Percentiles rank a stretch among this genome's conserved stretches.
phyloP scores from a whole-genome alignment of 2,113 vertebrate species.

The Parotia lawesii region DNA sequence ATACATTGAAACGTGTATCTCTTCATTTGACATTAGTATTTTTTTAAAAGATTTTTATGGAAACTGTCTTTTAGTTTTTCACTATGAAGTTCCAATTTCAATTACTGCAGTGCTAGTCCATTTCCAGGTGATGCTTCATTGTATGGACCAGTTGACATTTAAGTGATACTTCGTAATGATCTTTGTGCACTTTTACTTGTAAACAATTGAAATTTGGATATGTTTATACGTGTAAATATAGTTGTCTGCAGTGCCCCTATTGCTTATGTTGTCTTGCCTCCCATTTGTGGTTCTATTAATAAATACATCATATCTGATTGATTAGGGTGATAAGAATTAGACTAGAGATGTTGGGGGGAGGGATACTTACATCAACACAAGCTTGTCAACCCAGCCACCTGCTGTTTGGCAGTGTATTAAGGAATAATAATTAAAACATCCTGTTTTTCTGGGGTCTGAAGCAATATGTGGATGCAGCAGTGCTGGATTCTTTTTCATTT shows the following conservation, averaged over 20 bases:
- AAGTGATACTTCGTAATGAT: constrained; percentile 80
- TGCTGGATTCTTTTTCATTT: constrained; percentile 72
- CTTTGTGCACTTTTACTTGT: constrained; percentile 95
- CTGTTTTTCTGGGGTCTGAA: constrained; percentile 67
- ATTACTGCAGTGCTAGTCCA: constrained; percentile 76
- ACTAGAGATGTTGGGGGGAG: constrained; percentile 48
- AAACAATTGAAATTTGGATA: constrained; percentile 79
- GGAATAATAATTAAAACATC: constrained; percentile 48
- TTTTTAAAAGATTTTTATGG: constrained; percentile 75
- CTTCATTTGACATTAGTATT: constrained; percentile 75
- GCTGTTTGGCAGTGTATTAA: constrained; percentile 3
- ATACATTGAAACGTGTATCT: constrained; percentile 58
- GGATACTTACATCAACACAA: constrained; percentile 48
- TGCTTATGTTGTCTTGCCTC: constrained; percentile 72
- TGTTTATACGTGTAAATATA: constrained; percentile 87
- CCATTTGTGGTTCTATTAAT: constrained; percentile 73
- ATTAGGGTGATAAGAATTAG: constrained; percentile 66
- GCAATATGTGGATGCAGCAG: constrained; percentile 74
- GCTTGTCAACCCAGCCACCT: constrained; percentile 63
- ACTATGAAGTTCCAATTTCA: constrained; percentile 69
- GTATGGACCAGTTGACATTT: constrained; percentile 79
- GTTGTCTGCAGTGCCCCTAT: constrained; percentile 76
- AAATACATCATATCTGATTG: constrained; percentile 63
- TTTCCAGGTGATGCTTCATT: constrained; percentile 75
- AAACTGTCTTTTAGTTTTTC: constrained; percentile 76